Evolutionary conservation across 1,140 invertebrate species (phyloP), one percentile per base, ranked within the genome.

Genomic region (Drosophila nigrodunni): DNA sequence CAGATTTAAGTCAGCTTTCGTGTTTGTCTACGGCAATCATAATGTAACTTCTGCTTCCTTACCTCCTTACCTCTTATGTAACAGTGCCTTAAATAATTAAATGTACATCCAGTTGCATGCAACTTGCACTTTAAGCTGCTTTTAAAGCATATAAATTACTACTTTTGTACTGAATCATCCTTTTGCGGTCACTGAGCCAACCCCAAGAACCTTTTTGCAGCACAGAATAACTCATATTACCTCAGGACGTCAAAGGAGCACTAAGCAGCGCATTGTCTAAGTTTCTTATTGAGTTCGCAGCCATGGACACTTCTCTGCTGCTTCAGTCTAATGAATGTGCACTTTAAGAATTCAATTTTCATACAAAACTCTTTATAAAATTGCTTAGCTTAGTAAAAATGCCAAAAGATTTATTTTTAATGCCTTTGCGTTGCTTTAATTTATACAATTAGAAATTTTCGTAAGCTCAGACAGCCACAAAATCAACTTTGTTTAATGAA

Each of bases 1-100:
- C 80, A 72, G 76, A 82, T 82, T 82, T 78, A 76, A 79, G 71
- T 68, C 54, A 47, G 43, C 62, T 47, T 62, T 64, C 10, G 39
- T 39, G n/a, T 50, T 52, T 64, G 60, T 52, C 21, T 64, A 52
- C 30, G 9, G 57, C 57, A 11, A 55, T 39, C 34, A 15, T 55
- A 7, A 8, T 34, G 21, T 43, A 37, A 18, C 37, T 43, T 58
- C 10, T 35, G 11, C n/a, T 50, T 15, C 11, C 4, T 54, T 35
- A 10, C 0, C 13, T 15, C 11, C 4, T 54, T 35, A 10, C 0
- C 13, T 13, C 11, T 8, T 37, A 11, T 21, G 15, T 21, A 47
- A 47, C 7, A 21, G n/a, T 21, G 3, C 15, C 37, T 4, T 39
- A 8, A 57, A 39, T 41, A 57, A 57, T 57, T 57, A 44, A 46